Evolutionary conservation across 2,797 vertebrate species (phyloP).

Genomic region (Iguana delicatissima): DNA sequence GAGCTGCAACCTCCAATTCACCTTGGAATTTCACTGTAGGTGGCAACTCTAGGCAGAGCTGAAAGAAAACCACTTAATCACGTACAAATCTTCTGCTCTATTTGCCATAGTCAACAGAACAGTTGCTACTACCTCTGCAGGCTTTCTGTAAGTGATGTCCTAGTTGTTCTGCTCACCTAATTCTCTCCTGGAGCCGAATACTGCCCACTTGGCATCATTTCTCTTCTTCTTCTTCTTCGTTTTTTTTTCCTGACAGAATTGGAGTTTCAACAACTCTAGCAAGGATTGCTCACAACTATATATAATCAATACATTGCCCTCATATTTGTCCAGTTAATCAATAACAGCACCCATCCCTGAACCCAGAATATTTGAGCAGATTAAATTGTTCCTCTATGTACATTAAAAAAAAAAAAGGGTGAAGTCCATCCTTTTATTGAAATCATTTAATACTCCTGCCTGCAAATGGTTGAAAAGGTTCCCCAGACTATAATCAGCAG

Average conservation of each 20-base stretch:
- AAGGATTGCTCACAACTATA: background rate
- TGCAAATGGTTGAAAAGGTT: background rate
- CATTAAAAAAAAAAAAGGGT: background rate
- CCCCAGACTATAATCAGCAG: background rate
- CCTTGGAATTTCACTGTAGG: background rate
- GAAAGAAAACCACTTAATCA: background rate
- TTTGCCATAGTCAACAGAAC: background rate
- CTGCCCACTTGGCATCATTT: background rate
- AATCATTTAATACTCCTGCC: no score
- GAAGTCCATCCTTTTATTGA: background rate
- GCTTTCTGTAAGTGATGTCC: background rate
- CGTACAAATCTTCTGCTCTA: background rate
- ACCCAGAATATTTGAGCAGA: background rate
- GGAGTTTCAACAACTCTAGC: background rate
- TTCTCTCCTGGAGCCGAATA: background rate
- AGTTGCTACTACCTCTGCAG: background rate
- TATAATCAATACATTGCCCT: no score
- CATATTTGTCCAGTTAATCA: background rate
- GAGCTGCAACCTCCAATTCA: background rate
- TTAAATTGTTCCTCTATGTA: background rate
- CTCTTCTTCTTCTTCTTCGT: background rate
- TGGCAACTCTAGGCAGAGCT: background rate
- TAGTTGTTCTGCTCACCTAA: background rate
- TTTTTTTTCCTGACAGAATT: background rate
- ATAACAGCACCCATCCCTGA: background rate